Base-by-base conservation (phyloP, 2,113 vertebrate species). In the Peromyscus leucopus region DNA sequence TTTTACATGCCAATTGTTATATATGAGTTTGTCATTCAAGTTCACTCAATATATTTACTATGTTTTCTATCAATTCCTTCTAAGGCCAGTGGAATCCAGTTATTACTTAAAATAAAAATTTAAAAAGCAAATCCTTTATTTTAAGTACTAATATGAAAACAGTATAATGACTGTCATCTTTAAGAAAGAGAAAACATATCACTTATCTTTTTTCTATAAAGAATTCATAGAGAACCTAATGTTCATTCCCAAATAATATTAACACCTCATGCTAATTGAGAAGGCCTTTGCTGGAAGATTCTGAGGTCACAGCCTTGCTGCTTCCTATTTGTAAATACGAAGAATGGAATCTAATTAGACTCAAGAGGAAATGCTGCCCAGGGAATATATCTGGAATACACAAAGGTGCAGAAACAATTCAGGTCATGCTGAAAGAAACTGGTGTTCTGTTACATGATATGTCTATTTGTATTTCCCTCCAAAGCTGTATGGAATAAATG, bases 321-420 rank as follows among this genome's bases (percentile, higher is more conserved):
- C 85, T 98, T 98, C 98, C 98, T 99, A 98, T 98, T 98, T 98
- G 97, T 98, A 98, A 98, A 98, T 97, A 98, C 91, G 98, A 97
- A 98, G 98, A 98, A 97, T 79, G 55, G 97, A 71, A 7, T 92
- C 69, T 98, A 98, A 98, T 98, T 95, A 98, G 98, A 93, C 98
- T 98, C 98, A 74, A 95, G 98, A 98, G 98, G 97, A 98, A 98
- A 97, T 87, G 0, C 10, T 39, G 94, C 96, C 95, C 97, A 97
- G 98, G 98, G 98, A 98, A 98, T 98, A 95, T 91, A 96, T 97
- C 98, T 98, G 97, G 96, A 97, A 96, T 94, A 97, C 95, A 90
- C 42, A 94, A 97, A 98, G 92, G 57, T 55, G 87, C 85, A 39
- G 7, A 97, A 96, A 97, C 97, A 96, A 98, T 96, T 97, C 98